Base-by-base conservation (phyloP, 2,113 vertebrate species). In the Sula dactylatra region DNA sequence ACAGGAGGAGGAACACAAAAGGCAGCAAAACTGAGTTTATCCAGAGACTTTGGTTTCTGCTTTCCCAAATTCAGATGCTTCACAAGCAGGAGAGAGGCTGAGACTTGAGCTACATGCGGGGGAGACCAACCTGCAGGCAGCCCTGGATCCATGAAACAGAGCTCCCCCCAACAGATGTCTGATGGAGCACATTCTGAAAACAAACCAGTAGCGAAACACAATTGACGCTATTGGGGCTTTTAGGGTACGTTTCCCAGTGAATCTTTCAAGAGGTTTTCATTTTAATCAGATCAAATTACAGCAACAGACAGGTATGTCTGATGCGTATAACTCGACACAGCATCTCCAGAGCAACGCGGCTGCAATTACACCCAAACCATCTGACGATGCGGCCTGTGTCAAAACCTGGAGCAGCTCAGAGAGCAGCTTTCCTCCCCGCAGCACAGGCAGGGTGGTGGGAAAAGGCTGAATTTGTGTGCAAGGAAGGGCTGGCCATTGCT, bases 381-480 rank as follows among this genome's bases (percentile, higher is more conserved):
- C 76, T 10, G 22, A 62, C 42, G 62, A 10, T 0, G 6, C 0
- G 4, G 69, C 44, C 87, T 5, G 21, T 3, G n/a, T 21, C 9
- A 1, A 38, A 83, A 49, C 49, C 83, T 6, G n/a, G 79, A 85
- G 59, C 77, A 16, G 72, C 73, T 84, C 38, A 10, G 61, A 25
- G 61, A 56, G 40, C 49, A 32, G 42, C 42, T 65, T 69, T 56
- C 12, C 14, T 16, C 21, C 78, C 34, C 3, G 0, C 61, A 14
- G 34, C 38, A 22, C 0, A 3, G 32, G 32, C 61, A 61, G 69
- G 15, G 16, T 34, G 45, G 25, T 15, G 19, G 36, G 19, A 3
- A 67, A 54, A 47, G 24, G 54, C 22, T 61, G 61, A 10, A 32
- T 50, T 17, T 16, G 11, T 14, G 19, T 9, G 19, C 31, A 26